These are phyloP conservation scores for Phocoena phocoena DNA, from an alignment of 2,113 vertebrate species.

Conservation along the genomic window DNA sequence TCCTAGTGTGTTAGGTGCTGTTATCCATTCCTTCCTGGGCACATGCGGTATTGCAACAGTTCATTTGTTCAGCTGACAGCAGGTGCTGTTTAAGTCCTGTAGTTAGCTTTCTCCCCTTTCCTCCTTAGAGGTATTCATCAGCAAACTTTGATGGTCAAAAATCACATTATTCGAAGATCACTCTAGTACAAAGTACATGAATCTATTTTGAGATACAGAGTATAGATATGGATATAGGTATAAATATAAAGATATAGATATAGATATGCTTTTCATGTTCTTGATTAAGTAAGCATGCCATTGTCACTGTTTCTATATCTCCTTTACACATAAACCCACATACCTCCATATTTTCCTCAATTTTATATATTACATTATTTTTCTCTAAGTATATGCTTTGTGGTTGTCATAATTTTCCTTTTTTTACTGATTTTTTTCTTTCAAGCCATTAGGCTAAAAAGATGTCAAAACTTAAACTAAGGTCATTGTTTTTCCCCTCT, in stretches of 20 bases:
- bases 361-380: conserved; percentile 67
- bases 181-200: not conserved
- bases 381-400: conserved; percentile 20
- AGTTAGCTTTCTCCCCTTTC: not conserved
- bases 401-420: not conserved
- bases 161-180: conserved; percentile 56
- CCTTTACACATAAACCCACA: not conserved
- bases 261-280: not conserved
- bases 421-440: not conserved
- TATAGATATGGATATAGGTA: not conserved
- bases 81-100: not conserved
- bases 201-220: conserved; percentile 60
- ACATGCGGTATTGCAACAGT: not conserved
- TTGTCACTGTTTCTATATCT: not conserved
- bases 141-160: not conserved
- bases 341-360: conserved; percentile 14
- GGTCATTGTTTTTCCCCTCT: not conserved
- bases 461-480: not conserved
- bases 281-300: not conserved
- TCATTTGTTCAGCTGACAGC: not conserved
- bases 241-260: not conserved
- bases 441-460: conserved; percentile 26
- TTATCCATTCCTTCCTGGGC: not conserved
- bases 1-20: not conserved
- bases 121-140: not conserved